Percentiles rank a stretch among this genome's conserved stretches.
These are phyloP conservation scores for Kryptopterus vitreolus DNA, from an alignment of 2,797 vertebrate genomes.

Conservation along the genomic window DNA sequence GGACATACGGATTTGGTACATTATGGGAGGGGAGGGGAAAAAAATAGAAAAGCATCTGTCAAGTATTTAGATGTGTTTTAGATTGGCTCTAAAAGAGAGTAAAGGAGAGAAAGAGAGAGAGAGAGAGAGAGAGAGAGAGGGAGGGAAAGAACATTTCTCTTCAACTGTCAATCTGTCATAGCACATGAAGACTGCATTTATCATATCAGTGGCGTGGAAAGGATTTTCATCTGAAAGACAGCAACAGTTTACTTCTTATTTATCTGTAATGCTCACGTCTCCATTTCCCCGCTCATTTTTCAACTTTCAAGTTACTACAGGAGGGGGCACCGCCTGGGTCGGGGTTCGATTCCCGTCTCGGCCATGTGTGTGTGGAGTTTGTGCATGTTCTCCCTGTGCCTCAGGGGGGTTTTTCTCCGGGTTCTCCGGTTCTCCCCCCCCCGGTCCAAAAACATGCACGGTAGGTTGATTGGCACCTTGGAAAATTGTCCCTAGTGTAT, in stretches of 20 bases:
- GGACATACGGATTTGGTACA: conserved; percentile 22
- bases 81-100: conserved; percentile 24
- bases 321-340: too few relatives aligned
- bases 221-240: conserved; percentile 45
- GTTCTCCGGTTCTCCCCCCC: too few relatives aligned
- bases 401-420: too few relatives aligned
- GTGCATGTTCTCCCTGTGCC: too few relatives aligned
- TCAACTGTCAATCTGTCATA: conserved; percentile 47
- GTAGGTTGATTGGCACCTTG: too few relatives aligned
- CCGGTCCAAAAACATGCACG: too few relatives aligned
- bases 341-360: too few relatives aligned
- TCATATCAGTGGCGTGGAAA: conserved; percentile 46
- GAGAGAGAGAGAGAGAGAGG: conserved; percentile 43
- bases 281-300: conserved; percentile 23
- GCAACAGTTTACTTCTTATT: conserved; percentile 60
- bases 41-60: conserved; percentile 28
- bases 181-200: conserved; percentile 53
- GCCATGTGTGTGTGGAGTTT: too few relatives aligned
- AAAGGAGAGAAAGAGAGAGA: conserved; percentile 23
- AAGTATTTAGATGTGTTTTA: conserved; percentile 23
- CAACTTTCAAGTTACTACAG: conserved; percentile 18
- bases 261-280: conserved; percentile 62
- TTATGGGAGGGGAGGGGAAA: not conserved
- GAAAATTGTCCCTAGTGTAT: too few relatives aligned
- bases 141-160: conserved; percentile 41